These are phyloP conservation scores for Ctenopoma multispine DNA, from an alignment of 2,797 vertebrate genomes.

Conservation along the genomic window DNA sequence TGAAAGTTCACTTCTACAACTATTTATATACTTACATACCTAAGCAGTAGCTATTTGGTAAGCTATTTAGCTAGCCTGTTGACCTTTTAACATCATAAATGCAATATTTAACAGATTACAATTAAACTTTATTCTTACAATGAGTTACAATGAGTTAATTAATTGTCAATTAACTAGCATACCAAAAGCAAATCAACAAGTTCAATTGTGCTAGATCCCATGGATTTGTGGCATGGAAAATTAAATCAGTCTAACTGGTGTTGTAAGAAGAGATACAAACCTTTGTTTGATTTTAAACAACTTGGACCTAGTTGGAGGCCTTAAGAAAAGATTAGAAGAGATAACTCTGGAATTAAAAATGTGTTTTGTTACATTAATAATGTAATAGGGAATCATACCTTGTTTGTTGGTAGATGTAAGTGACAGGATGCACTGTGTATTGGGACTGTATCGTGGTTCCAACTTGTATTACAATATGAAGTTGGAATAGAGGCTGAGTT, in stretches of 20 bases:
- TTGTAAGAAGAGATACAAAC: neutral
- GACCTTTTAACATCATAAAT: neutral
- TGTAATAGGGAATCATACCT: too few relatives aligned
- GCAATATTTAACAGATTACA: neutral
- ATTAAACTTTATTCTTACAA: slow-evolving; percentile 3
- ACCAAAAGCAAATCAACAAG: neutral
- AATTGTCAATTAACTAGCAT: neutral
- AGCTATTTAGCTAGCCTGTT: neutral
- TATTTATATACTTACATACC: neutral
- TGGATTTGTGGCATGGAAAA: slow-evolving; percentile 42
- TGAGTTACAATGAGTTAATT: slow-evolving; percentile 1
- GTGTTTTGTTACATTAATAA: too few relatives aligned
- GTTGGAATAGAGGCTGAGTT: too few relatives aligned
- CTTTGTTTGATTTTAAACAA: neutral
- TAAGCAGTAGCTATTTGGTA: neutral
- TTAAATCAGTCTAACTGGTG: neutral
- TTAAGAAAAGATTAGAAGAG: neutral
- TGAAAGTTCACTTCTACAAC: neutral
- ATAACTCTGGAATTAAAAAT: too few relatives aligned
- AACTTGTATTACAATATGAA: too few relatives aligned
- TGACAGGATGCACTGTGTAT: too few relatives aligned
- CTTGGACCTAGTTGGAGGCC: neutral
- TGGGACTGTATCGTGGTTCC: too few relatives aligned
- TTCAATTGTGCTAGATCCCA: slow-evolving; percentile 2
- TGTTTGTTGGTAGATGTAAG: too few relatives aligned